Conservation (phyloP, 2,113 vertebrate species). For the Podilymbus podiceps region DNA sequence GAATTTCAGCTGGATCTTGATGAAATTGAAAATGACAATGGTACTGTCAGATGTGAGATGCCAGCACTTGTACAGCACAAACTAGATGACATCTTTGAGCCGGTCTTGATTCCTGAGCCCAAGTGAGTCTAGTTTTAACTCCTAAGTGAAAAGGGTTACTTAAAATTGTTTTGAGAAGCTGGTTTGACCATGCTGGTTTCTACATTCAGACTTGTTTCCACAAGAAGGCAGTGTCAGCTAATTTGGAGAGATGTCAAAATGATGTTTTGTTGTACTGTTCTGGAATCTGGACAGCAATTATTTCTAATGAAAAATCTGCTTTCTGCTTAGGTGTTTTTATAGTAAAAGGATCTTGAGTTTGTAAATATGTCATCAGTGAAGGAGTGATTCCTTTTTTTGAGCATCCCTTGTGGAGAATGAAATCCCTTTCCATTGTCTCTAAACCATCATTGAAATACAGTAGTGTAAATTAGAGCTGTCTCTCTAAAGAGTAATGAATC, state of each 20-base stretch:
- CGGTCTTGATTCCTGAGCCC: constrained; percentile 92
- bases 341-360: background rate
- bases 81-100: constrained; percentile 95
- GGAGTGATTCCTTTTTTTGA: background rate
- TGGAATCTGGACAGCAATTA: background rate
- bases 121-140: constrained; percentile 79
- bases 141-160: background rate
- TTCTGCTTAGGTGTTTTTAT: background rate
- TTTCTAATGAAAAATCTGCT: background rate
- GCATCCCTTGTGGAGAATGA: background rate
- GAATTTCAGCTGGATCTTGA: constrained; percentile 98
- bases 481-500: background rate
- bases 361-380: background rate
- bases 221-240: background rate
- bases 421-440: background rate
- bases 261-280: background rate
- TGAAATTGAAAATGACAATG: constrained; percentile 93
- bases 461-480: background rate
- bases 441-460: background rate
- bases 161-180: background rate
- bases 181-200: background rate
- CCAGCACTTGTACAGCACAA: constrained; percentile 97
- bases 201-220: background rate
- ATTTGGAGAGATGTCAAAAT: background rate
- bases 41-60: constrained; percentile 87